These are phyloP conservation scores for Chrysina gloriosa DNA, from an alignment of 2,888 invertebrate genomes.

Conservation along the genomic window DNA sequence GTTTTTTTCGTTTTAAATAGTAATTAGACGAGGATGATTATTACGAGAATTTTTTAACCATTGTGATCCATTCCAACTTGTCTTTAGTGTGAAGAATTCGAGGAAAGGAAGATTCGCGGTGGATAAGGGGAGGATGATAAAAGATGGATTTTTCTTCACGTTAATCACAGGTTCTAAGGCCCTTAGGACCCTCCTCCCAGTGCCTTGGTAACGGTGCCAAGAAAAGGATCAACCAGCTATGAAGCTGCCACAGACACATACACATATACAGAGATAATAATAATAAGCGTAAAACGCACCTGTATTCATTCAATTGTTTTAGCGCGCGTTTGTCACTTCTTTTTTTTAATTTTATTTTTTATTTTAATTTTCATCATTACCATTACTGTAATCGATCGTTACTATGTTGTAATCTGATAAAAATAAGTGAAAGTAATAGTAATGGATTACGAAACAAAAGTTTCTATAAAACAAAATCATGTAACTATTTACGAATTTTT, in stretches of 20 bases:
- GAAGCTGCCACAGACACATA: conserved; percentile 58
- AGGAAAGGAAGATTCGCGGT: background rate
- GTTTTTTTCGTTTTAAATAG: too few species aligned
- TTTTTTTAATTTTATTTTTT: conserved; percentile 1
- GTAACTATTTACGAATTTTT: too few species aligned
- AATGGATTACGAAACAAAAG: too few species aligned
- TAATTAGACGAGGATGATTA: too few species aligned
- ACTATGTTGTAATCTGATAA: background rate
- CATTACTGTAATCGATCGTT: background rate
- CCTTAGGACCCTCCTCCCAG: conserved; percentile 52
- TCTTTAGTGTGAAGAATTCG: conserved; percentile 53
- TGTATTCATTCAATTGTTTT: too few species aligned
- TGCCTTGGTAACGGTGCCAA: conserved; percentile 64
- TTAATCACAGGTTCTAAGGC: conserved; percentile 51
- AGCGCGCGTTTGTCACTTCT: conserved; percentile 27
- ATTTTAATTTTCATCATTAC: conserved; percentile 3
- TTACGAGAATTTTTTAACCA: too few species aligned
- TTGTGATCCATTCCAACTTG: conserved; percentile 59
- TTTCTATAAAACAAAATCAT: too few species aligned
- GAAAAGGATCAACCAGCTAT: conserved; percentile 61
- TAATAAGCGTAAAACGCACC: too few species aligned
- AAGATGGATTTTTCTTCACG: conserved; percentile 49
- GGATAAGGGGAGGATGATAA: background rate
- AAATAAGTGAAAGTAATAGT: background rate
- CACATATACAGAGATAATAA: conserved; percentile 26